These are phyloP conservation scores for Cyprinus carpio DNA, from an alignment of 2,113 vertebrate genomes.

Conservation along the genomic window DNA sequence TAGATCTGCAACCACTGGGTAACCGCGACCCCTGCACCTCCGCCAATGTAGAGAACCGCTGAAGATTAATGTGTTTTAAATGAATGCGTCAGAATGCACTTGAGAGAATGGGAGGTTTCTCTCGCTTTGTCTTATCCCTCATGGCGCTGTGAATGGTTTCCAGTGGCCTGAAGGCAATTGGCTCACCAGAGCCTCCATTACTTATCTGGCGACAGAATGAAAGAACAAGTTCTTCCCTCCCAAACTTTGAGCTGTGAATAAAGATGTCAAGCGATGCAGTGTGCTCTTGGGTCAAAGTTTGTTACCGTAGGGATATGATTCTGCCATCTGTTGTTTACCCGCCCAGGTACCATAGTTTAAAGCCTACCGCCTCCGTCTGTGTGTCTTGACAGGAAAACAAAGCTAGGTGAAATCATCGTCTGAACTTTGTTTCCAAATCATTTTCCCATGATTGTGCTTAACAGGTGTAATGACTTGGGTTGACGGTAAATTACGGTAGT, in stretches of 20 bases:
- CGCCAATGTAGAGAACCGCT: not conserved
- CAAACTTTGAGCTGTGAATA: constrained; percentile 55
- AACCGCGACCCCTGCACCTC: not conserved
- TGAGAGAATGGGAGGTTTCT: constrained; percentile 31
- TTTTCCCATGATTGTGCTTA: not conserved
- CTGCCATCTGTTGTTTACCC: constrained; percentile 60
- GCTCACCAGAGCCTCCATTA: not conserved
- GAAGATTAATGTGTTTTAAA: constrained; percentile 19
- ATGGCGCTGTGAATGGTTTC: constrained; percentile 22
- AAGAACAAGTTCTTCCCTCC: constrained; percentile 44
- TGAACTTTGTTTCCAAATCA: not conserved
- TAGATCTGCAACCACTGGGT: constrained; percentile 10
- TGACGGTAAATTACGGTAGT: not conserved
- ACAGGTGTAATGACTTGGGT: constrained; percentile 2
- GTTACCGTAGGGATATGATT: constrained; percentile 46
- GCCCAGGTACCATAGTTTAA: constrained; percentile 36
- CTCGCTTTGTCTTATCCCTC: constrained; percentile 12
- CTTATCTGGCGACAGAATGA: constrained; percentile 31
- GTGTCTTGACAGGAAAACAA: constrained; percentile 37
- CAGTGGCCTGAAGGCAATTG: not conserved
- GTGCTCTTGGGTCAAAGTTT: constrained; percentile 40
- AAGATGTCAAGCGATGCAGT: constrained; percentile 38
- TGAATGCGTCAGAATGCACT: constrained; percentile 43
- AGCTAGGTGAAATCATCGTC: not conserved
- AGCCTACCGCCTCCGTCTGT: constrained; percentile 29